phyloP scores from a whole-genome alignment of 2,888 invertebrate species.

The Gerris lacustris region DNA sequence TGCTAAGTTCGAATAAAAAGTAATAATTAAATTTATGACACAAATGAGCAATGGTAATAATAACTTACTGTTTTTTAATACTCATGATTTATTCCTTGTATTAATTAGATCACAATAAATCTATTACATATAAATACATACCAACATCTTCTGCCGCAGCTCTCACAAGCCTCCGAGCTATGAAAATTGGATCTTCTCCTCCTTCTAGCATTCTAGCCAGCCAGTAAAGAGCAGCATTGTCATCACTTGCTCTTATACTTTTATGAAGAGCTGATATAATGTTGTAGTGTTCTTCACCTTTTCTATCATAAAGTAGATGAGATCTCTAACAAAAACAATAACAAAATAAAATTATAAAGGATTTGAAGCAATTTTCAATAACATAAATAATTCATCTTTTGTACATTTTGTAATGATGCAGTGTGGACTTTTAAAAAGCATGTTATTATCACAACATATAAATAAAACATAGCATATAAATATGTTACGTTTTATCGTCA shows the following conservation, averaged over 20 bases:
- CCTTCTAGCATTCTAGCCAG: conserved; percentile 62
- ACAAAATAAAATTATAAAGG: neutral
- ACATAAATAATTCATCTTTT: neutral
- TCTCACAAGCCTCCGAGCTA: conserved; percentile 61
- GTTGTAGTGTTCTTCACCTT: conserved; percentile 74
- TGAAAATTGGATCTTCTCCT: conserved; percentile 67
- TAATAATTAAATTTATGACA: too few species aligned
- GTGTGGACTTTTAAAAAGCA: neutral
- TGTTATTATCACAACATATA: conserved; percentile 1
- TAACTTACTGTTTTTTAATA: too few species aligned
- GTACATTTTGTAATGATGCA: conserved; percentile 1
- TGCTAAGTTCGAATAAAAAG: too few species aligned
- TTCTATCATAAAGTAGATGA: conserved; percentile 62
- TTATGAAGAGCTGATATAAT: conserved; percentile 72
- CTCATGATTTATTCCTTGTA: too few species aligned
- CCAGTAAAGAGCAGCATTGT: conserved; percentile 72
- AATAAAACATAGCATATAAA: too few species aligned
- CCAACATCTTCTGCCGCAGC: conserved; percentile 70
- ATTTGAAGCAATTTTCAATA: neutral
- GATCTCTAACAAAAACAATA: conserved; percentile 44
- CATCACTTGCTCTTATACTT: conserved; percentile 66
- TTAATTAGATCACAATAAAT: too few species aligned
- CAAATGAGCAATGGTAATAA: too few species aligned
- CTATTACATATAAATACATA: conserved; percentile 34
- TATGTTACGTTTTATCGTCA: too few species aligned